Evolutionary conservation across 2,113 vertebrate genomes (phyloP).

Genomic region (Puntigrus tetrazona): DNA sequence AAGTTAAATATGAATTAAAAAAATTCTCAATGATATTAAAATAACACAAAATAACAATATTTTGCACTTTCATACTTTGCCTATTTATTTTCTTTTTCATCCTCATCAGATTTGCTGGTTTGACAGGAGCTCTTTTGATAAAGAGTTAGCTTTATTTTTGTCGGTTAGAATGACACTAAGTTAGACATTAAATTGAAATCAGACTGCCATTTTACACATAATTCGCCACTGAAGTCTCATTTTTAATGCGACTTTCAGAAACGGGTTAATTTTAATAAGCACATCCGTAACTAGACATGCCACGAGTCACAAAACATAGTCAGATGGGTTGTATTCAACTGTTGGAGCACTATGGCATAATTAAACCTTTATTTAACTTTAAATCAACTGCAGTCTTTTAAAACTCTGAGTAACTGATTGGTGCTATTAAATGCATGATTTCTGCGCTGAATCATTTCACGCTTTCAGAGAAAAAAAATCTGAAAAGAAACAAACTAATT

Average conservation of each 20-base stretch:
- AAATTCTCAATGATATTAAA: not conserved
- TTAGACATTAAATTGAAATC: not conserved
- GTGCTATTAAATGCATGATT: not conserved
- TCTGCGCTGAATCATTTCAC: not conserved
- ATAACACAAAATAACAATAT: not conserved
- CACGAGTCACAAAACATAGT: not conserved
- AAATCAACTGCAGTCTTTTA: not conserved
- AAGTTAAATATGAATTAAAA: no score
- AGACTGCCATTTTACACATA: not conserved
- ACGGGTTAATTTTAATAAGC: not conserved
- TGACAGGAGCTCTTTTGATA: not conserved
- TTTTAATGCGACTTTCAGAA: not conserved
- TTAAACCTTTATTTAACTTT: not conserved
- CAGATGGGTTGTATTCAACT: not conserved
- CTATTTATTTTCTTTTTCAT: not conserved
- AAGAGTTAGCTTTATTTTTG: not conserved
- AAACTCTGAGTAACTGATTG: not conserved
- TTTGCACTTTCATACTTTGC: not conserved
- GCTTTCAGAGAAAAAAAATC: not conserved
- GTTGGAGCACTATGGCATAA: not conserved
- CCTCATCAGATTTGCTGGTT: not conserved
- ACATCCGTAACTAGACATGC: not conserved
- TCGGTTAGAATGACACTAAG: not conserved
- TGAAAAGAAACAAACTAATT: not conserved
- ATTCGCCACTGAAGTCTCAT: not conserved